A percentile compares a stretch with the other conserved stretches of the same genome.
These are phyloP conservation scores for Drosophila obscura DNA, from an alignment of 1,140 invertebrate species.

Conservation along the genomic window DNA sequence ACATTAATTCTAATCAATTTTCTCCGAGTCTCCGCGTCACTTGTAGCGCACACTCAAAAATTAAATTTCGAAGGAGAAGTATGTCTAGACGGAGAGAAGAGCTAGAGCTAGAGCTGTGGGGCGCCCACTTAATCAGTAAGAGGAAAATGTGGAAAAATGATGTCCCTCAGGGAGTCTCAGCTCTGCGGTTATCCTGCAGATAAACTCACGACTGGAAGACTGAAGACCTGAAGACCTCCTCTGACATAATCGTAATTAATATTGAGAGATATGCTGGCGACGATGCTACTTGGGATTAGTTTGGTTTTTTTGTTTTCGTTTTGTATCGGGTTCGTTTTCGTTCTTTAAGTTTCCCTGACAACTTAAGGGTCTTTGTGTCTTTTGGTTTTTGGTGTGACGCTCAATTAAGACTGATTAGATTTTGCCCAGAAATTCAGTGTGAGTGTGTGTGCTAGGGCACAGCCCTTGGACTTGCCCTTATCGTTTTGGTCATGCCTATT, in stretches of 20 bases:
- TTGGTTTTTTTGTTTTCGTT: not conserved
- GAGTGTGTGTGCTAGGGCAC: conserved; percentile 5
- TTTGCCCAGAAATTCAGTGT: conserved; percentile 17
- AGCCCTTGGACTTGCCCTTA: conserved; percentile 55
- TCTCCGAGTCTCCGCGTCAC: conserved; percentile 5
- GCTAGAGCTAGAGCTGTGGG: conserved; percentile 44
- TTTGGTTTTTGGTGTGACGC: conserved; percentile 36
- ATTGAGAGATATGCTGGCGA: conserved; percentile 19
- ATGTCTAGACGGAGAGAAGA: not conserved
- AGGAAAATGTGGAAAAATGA: conserved; percentile 16
- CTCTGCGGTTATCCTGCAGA: conserved; percentile 14
- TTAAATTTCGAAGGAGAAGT: conserved; percentile 40
- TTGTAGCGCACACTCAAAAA: conserved; percentile 62
- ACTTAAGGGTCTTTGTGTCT: conserved; percentile 7
- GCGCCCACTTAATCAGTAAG: conserved; percentile 75
- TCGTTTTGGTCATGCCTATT: conserved; percentile 41
- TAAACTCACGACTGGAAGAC: conserved; percentile 27
- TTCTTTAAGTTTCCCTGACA: conserved; percentile 17
- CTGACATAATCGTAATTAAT: conserved; percentile 65
- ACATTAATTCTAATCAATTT: conserved; percentile 82
- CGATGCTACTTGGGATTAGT: conserved; percentile 4
- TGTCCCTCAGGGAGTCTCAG: conserved; percentile 38
- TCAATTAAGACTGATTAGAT: conserved; percentile 74
- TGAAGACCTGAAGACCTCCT: conserved; percentile 48
- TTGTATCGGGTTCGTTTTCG: not conserved